Conservation (phyloP, 2,113 vertebrate genomes). For the Cololabis saira region DNA sequence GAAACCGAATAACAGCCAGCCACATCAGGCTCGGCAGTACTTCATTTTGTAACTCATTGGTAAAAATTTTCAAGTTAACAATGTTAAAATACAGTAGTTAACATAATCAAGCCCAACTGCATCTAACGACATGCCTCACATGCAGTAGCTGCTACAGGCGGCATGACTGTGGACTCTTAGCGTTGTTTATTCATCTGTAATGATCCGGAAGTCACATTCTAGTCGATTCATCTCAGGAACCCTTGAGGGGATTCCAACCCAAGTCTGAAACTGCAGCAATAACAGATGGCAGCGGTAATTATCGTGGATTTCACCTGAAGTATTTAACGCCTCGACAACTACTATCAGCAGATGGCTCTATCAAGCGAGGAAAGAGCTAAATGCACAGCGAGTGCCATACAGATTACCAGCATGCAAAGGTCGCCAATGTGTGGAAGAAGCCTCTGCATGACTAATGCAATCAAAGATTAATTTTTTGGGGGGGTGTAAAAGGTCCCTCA, state of each 20-base stretch:
- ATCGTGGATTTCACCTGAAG: not conserved
- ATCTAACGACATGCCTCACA: too few species aligned
- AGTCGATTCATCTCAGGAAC: not conserved
- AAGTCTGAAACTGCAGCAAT: not conserved
- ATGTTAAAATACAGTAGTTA: not conserved
- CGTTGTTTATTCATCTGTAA: not conserved
- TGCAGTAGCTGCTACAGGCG: not conserved
- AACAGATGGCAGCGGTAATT: constrained; percentile 1
- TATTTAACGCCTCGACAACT: constrained; percentile 4
- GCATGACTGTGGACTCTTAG: not conserved
- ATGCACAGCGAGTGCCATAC: not conserved
- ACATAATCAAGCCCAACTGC: too few species aligned
- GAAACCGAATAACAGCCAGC: too few species aligned
- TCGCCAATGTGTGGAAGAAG: not conserved
- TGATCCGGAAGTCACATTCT: not conserved
- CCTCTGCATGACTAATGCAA: not conserved
- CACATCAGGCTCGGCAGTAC: not conserved
- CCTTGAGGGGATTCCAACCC: not conserved
- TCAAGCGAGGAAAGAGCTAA: constrained; percentile 2
- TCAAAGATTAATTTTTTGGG: constrained; percentile 2
- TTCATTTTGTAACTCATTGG: not conserved
- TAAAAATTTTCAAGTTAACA: not conserved
- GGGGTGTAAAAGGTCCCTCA: not conserved
- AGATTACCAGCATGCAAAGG: not conserved
- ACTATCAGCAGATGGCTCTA: constrained; percentile 1